Conservation (phyloP, 2,113 vertebrate species). For the Chaetura pelagica region DNA sequence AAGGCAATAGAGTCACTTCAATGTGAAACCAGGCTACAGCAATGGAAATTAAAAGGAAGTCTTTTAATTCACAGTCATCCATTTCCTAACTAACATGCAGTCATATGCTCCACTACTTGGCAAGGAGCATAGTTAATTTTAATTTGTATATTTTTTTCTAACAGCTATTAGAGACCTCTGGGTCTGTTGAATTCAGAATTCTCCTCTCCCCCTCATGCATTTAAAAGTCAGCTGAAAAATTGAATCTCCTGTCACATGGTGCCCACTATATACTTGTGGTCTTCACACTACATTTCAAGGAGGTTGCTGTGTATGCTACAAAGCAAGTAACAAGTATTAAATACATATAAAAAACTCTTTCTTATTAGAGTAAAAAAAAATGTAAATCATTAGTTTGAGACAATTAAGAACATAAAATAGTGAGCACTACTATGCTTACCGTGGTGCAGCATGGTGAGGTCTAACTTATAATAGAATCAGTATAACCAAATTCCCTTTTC, state of each 20-base stretch:
- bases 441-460: background rate
- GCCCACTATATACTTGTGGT: background rate
- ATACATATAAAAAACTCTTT: background rate
- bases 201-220: background rate
- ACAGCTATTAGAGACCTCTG: background rate
- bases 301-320: background rate
- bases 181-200: background rate
- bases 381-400: background rate
- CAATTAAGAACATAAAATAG: background rate
- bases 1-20: background rate
- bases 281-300: background rate
- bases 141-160: background rate
- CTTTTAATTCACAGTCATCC: background rate
- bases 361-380: background rate
- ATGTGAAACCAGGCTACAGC: background rate
- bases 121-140: background rate
- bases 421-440: background rate
- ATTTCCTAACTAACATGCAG: background rate
- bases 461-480: background rate
- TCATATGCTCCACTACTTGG: background rate
- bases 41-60: background rate
- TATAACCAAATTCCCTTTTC: background rate
- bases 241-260: background rate
- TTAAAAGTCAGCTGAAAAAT: background rate
- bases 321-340: background rate